phyloP scores from a whole-genome alignment of 2,888 invertebrate species.

The Cantharis rufa region DNA sequence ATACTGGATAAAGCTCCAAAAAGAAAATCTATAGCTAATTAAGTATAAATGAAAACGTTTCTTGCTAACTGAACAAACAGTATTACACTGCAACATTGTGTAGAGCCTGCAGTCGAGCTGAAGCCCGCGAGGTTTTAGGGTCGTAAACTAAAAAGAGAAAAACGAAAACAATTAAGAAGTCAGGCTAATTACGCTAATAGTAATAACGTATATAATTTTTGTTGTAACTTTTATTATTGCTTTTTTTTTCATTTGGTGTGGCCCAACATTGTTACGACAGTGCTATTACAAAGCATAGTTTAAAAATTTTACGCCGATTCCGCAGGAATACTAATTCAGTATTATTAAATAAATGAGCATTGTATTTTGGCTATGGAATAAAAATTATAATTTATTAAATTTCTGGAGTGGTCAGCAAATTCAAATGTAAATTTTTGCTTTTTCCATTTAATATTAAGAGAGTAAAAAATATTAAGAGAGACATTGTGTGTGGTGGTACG shows the following conservation, averaged over 20 bases:
- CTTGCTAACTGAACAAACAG: background rate
- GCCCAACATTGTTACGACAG: too few species aligned
- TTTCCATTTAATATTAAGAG: background rate
- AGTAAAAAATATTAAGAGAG: background rate
- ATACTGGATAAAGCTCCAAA: background rate
- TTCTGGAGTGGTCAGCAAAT: background rate
- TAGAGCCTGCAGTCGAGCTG: background rate
- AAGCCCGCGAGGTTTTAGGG: background rate
- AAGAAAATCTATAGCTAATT: background rate
- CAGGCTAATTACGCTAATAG: background rate
- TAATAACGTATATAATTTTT: too few species aligned
- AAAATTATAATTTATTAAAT: background rate
- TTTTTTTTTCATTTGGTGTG: too few species aligned
- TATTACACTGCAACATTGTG: background rate
- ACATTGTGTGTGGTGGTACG: conserved; percentile 33
- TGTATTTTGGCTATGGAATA: background rate
- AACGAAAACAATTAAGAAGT: background rate
- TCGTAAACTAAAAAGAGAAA: background rate
- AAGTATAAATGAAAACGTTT: background rate
- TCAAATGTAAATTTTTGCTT: background rate
- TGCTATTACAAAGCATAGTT: too few species aligned
- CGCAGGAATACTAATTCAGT: too few species aligned
- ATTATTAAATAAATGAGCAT: background rate
- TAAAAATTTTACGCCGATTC: too few species aligned
- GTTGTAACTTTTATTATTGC: too few species aligned